Conservation (phyloP, 1,140 invertebrate species). For the Cecropterus lyciades region DNA sequence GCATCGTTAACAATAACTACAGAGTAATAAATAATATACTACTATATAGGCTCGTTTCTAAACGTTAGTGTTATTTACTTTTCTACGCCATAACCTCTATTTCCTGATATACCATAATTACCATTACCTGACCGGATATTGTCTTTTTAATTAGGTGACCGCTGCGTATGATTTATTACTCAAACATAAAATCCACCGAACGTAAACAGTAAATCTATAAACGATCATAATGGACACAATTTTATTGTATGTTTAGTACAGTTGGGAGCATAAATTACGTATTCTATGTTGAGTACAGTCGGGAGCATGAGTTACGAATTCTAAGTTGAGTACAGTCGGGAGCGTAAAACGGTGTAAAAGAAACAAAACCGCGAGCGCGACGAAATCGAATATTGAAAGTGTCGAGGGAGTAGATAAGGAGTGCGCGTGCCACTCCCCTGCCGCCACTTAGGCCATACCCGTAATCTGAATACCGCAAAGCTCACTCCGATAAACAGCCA, state of each 20-base stretch:
- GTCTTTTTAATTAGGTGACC: slow-evolving; percentile 34
- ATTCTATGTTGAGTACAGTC: slow-evolving; percentile 37
- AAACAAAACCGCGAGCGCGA: slow-evolving; percentile 63
- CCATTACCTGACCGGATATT: slow-evolving; percentile 25
- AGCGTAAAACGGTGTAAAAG: slow-evolving; percentile 48
- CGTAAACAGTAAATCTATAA: slow-evolving; percentile 33
- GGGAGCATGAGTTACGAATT: slow-evolving; percentile 36
- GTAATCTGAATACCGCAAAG: slow-evolving; percentile 82
- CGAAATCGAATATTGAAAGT: slow-evolving; percentile 83
- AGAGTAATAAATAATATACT: neutral
- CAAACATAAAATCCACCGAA: slow-evolving; percentile 27
- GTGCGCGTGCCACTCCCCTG: slow-evolving; percentile 72
- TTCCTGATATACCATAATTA: slow-evolving; percentile 1
- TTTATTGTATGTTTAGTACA: slow-evolving; percentile 17
- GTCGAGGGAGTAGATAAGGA: slow-evolving; percentile 78
- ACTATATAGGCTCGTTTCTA: neutral
- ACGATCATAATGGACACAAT: slow-evolving; percentile 32
- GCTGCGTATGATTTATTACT: slow-evolving; percentile 30
- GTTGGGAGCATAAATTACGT: neutral
- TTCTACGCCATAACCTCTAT: slow-evolving; percentile 3
- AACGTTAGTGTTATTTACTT: neutral
- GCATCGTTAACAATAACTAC: too few relatives aligned
- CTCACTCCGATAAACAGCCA: slow-evolving; percentile 82
- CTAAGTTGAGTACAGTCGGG: slow-evolving; percentile 42
- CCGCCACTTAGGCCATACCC: slow-evolving; percentile 72